Conservation (phyloP, 2,113 vertebrate genomes). For the Cardinalis cardinalis region DNA sequence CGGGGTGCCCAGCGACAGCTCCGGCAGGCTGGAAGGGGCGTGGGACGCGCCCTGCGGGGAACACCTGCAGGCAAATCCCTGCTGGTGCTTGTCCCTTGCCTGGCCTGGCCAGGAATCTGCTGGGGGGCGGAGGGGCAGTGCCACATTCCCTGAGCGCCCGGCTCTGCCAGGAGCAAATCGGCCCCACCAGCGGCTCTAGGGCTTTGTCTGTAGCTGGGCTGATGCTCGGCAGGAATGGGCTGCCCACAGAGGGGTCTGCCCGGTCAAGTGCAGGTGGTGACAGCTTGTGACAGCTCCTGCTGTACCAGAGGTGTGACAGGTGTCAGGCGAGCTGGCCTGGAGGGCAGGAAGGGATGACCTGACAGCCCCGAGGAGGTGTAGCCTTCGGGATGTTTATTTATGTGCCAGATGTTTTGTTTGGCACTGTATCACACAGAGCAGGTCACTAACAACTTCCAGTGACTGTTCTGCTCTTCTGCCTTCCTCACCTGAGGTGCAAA, state of each 20-base stretch:
- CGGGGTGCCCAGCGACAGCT: neutral
- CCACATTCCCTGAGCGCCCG: neutral
- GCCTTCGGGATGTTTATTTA: neutral
- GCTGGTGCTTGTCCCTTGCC: neutral
- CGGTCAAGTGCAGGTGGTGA: accelerated
- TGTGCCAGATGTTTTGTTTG: neutral
- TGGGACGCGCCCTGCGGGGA: accelerated
- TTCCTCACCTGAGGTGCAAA: neutral
- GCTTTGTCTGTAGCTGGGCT: neutral
- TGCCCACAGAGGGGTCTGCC: neutral
- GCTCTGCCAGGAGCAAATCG: neutral
- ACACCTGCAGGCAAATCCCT: neutral
- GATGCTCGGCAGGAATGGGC: neutral
- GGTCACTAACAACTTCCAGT: neutral
- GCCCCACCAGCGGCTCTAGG: accelerated
- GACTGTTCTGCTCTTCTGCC: neutral
- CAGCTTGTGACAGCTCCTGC: neutral
- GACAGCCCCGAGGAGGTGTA: accelerated
- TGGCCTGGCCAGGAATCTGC: neutral
- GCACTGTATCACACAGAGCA: neutral
- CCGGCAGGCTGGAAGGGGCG: accelerated
- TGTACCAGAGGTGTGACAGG: neutral
- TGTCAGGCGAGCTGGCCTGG: neutral
- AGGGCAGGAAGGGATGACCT: neutral
- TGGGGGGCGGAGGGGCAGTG: accelerated